phyloP scores from a whole-genome alignment of 2,797 vertebrate genomes.

The Oryzias dopingdopingensis region DNA sequence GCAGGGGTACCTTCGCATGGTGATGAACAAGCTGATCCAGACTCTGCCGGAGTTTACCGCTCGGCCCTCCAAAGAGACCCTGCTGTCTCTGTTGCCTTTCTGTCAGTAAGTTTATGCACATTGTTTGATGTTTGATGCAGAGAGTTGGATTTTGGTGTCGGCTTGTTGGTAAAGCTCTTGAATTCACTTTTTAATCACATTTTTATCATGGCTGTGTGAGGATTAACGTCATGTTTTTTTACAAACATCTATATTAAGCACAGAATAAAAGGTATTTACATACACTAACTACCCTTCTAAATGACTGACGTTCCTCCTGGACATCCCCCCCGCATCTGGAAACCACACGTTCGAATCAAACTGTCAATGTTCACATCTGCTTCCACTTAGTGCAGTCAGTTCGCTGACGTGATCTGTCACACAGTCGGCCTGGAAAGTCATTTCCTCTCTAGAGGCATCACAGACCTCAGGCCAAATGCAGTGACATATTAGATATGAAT shows the following conservation, averaged over 20 bases:
- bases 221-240: conserved; percentile 1
- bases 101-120: conserved; percentile 85
- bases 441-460: conserved; percentile 43
- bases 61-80: conserved; percentile 89
- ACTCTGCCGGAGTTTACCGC: conserved; percentile 88
- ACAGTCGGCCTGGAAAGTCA: conserved; percentile 38
- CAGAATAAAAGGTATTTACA: not conserved
- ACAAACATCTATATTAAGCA: not conserved
- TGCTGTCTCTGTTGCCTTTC: conserved; percentile 92
- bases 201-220: conserved; percentile 23
- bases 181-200: conserved; percentile 2
- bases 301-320: conserved; percentile 12
- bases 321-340: conserved; percentile 31
- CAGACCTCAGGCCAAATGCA: conserved; percentile 33
- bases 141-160: not conserved
- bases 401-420: conserved; percentile 39
- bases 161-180: not conserved
- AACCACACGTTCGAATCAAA: conserved; percentile 45
- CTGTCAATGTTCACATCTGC: conserved; percentile 52
- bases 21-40: conserved; percentile 99
- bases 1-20: conserved; percentile 90
- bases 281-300: conserved; percentile 3
- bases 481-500: not conserved
- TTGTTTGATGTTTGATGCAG: not conserved
- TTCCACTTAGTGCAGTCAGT: conserved; percentile 37